Base-by-base conservation (phyloP, 1,140 invertebrate species). In the Drusus annulatus region DNA sequence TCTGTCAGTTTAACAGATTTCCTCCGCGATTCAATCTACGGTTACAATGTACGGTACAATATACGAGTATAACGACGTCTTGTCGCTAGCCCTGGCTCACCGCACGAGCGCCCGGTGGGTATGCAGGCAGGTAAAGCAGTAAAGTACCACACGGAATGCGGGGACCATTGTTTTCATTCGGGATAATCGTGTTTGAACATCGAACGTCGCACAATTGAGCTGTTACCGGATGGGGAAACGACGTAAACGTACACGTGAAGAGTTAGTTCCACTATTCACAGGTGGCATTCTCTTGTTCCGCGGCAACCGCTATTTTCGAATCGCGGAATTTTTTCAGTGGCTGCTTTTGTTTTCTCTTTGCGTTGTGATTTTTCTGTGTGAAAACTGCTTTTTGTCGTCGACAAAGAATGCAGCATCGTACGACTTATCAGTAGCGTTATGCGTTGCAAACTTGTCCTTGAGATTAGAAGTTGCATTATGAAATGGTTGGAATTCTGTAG, bases 181-280 rank as follows among this genome's bases (percentile, higher is more conserved):
- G 36, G 65, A 51, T 69, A 69, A 69, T 69, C 65, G 65, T 50
- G 36, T 69, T 45, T 15, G 31, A 45, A 51, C 65, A 69, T 31
- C 62, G 36, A 45, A 65, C 25, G 28, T 17, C 19, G 19, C 19
- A 56, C 54, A 56, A 56, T 56, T 21, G 54, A 56, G n/a, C n/a
- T 17, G 54, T 56, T 45, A 45, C 36, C 36, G 36, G 36, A 45
- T 45, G 36, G 36, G 36, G 36, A 45, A 45, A 45, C 13, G 36
- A 45, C 36, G 10, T 45, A 45, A 45, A 45, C 36, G 16, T 19
- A 17, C 19, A 56, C 3, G n/a, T 8, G n/a, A 17, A 17, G 54
- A n/a, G 54, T 56, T 17, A 56, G n/a, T 56, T 21, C 1, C 54
- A n/a, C 19, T 6, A 16, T 4, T 56, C 54, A 56, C n/a, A 17